phyloP scores from a whole-genome alignment of 2,113 vertebrate species.

The Charina bottae region DNA sequence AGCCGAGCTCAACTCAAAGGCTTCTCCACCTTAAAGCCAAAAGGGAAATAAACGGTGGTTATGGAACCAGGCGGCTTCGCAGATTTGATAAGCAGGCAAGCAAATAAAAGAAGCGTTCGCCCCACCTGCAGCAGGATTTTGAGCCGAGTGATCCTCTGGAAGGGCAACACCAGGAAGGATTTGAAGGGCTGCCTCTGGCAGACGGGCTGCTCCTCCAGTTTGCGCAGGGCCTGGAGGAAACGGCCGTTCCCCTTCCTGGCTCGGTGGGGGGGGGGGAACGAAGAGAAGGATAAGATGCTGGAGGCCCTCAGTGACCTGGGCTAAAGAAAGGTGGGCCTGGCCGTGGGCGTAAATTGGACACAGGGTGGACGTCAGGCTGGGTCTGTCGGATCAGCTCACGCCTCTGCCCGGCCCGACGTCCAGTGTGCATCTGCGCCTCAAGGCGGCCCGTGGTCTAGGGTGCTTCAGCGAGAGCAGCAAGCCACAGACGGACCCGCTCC shows the following conservation, averaged over 20 bases:
- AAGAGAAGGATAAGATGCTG: neutral
- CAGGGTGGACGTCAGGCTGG: no score
- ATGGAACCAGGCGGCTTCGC: no score
- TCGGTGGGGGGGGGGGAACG: neutral
- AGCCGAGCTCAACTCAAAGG: no score
- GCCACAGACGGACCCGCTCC: neutral
- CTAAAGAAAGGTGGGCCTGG: no score
- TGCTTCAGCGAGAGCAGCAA: neutral
- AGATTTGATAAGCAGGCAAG: no score
- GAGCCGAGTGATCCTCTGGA: slow-evolving; percentile 81
- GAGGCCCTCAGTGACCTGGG: no score
- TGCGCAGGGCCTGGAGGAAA: slow-evolving; percentile 70
- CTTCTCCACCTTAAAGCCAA: no score
- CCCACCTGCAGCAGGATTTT: slow-evolving; percentile 79
- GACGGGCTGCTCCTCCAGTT: slow-evolving; percentile 72
- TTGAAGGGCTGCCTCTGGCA: slow-evolving; percentile 80
- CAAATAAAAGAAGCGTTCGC: no score
- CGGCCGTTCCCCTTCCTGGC: slow-evolving; percentile 69
- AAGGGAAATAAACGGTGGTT: no score
- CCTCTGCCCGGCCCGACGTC: neutral
- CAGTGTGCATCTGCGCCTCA: neutral
- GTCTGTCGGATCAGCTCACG: neutral
- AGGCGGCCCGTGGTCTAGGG: neutral
- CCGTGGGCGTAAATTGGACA: no score
- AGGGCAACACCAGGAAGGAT: slow-evolving; percentile 82